Evolutionary conservation across 2,797 vertebrate species (phyloP), one percentile per base, ranked within the genome.

Genomic region (Hemibagrus guttatus): DNA sequence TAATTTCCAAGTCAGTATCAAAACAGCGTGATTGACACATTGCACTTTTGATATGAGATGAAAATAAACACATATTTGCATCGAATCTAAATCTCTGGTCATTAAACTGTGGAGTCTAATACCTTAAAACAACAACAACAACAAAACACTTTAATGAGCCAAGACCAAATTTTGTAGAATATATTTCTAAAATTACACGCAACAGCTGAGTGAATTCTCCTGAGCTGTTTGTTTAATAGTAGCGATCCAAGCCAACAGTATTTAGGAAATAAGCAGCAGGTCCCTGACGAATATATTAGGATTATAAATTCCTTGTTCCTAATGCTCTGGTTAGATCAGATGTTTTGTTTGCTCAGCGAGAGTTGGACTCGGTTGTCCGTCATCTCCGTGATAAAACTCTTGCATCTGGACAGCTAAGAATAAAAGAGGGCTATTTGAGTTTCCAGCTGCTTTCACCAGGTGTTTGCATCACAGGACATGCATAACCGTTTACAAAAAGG

Each of bases 371-470:
- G 56, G 11, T 4, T 81, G 79, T 63, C 79, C 26, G 39, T 81
- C 79, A 61, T 63, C 23, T 64, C 39, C 3, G 80, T 66, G 80
- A 81, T 66, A 52, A 81, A 81, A 52, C 39, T 66, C 80, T 49
- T 49, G 16, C 80, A 81, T 81, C 80, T 66, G 80, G 80, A 81
- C 80, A 52, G 35, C 61, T 49, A 19, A 21, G 59, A 66, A 66
- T 31, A 81, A 81, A 63, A 61, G 39, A 66, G 59, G 26, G 61
- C 61, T 5, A 19, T 66, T 64, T 64, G 16, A 12, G 61, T 58
- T 81, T 49, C 61, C 80, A 81, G 80, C 80, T 81, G 80, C 42
- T 81, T 63, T 81, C 79, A 49, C 79, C 79, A 63, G 79, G 79
- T 81, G 78, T 80, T 61, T 61, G 78, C 35, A 42, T 80, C 78